These are phyloP conservation scores for Triops longicaudatus DNA, from an alignment of 1,140 invertebrate genomes.

Conservation along the genomic window DNA sequence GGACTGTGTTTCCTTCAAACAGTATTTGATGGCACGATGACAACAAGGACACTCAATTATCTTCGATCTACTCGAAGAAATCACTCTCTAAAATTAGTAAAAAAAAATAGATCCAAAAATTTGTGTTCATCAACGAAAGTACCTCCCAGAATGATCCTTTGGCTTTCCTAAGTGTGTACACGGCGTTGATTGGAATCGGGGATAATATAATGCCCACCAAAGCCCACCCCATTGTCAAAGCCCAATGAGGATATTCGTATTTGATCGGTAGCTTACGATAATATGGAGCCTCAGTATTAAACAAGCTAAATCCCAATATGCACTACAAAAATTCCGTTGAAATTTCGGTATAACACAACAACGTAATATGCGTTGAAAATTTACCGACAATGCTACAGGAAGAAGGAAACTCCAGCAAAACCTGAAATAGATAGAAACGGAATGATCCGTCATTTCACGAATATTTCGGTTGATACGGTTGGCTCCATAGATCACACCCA, in stretches of 20 bases:
- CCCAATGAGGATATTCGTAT: constrained; percentile 25
- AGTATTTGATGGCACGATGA: constrained; percentile 16
- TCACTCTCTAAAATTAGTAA: constrained; percentile 16
- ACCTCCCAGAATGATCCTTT: constrained; percentile 5
- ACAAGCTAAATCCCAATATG: constrained; percentile 19
- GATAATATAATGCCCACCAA: constrained; percentile 20
- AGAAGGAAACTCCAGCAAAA: constrained; percentile 24
- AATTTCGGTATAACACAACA: neutral
- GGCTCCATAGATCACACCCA: constrained; percentile 22
- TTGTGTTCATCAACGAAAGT: neutral
- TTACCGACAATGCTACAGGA: constrained; percentile 21
- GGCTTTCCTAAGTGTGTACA: constrained; percentile 23
- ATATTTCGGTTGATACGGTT: constrained; percentile 23
- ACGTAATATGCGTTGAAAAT: neutral
- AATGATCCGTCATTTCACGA: constrained; percentile 27
- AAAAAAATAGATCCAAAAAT: neutral
- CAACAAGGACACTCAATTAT: constrained; percentile 26
- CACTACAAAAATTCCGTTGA: constrained; percentile 4
- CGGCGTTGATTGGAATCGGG: constrained; percentile 19
- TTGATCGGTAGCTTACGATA: constrained; percentile 19
- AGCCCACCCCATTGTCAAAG: constrained; percentile 19
- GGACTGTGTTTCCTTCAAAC: constrained; percentile 27
- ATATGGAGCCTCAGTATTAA: neutral
- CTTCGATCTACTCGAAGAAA: constrained; percentile 19
- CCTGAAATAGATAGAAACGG: constrained; percentile 8